Evolutionary conservation across 2,113 vertebrate species (phyloP).

Genomic region (Brachionichthys hirsutus): DNA sequence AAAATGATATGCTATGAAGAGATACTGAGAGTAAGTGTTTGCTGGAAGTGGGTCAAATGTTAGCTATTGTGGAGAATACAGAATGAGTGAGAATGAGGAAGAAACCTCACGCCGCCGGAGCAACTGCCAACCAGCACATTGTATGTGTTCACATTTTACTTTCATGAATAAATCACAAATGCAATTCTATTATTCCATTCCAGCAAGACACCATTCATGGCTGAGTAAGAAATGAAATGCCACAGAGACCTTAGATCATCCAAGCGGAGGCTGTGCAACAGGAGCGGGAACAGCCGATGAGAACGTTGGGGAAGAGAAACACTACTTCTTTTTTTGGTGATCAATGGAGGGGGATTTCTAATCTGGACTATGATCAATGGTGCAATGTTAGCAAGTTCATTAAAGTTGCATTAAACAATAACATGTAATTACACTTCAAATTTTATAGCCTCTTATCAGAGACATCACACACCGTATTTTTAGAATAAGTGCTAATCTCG

Average conservation of each 20-base stretch:
- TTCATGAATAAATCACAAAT: conserved; percentile 66
- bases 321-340: conserved; percentile 20
- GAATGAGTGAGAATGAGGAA: not conserved
- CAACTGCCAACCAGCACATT: conserved; percentile 30
- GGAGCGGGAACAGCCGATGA: conserved; percentile 43
- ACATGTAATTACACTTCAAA: conserved; percentile 42
- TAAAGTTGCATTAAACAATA: conserved; percentile 43
- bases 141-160: conserved; percentile 49
- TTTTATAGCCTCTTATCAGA: conserved; percentile 37
- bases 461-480: conserved; percentile 12
- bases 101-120: conserved; percentile 30
- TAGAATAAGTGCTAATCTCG: conserved; percentile 19
- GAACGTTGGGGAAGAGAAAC: conserved; percentile 42
- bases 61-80: conserved; percentile 49
- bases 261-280: conserved; percentile 28
- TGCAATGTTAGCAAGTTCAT: conserved; percentile 40
- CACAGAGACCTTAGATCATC: conserved; percentile 61
- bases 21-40: conserved; percentile 29
- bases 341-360: conserved; percentile 11
- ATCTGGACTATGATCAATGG: conserved; percentile 38
- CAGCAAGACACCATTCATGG: conserved; percentile 61
- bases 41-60: conserved; percentile 64
- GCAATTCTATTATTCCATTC: conserved; percentile 58
- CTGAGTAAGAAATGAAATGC: conserved; percentile 64
- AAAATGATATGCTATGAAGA: conserved; percentile 51